Conservation (phyloP, 2,797 vertebrate species). For the Rhabdomys pumilio region DNA sequence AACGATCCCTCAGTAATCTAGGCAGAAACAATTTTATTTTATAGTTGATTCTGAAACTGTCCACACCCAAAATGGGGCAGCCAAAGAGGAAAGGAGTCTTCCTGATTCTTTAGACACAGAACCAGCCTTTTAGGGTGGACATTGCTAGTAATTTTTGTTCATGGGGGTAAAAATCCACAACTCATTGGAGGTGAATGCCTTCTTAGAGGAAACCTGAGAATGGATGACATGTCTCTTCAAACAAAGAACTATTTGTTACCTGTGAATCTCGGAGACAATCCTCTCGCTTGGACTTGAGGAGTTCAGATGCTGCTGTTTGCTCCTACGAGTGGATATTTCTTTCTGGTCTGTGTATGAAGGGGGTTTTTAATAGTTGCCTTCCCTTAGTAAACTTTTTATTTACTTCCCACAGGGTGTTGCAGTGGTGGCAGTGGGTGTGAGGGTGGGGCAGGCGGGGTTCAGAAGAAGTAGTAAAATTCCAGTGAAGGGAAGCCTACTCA, state of each 20-base stretch:
- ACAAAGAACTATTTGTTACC: not conserved
- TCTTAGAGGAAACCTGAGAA: not conserved
- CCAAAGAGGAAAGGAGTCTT: not conserved
- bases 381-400: not conserved
- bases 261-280: not conserved
- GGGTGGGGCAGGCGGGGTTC: not conserved
- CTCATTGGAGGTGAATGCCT: too few relatives aligned
- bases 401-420: not conserved
- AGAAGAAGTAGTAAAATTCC: not conserved
- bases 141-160: conserved; percentile 26
- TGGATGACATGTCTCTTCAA: not conserved
- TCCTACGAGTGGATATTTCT: not conserved
- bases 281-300: not conserved
- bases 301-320: not conserved
- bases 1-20: not conserved
- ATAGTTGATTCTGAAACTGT: not conserved
- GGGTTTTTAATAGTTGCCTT: not conserved
- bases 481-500: not conserved
- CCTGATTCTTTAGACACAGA: not conserved
- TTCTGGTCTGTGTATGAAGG: not conserved
- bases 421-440: not conserved
- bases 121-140: not conserved
- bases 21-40: not conserved
- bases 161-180: not conserved
- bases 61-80: accelerated